phyloP scores from a whole-genome alignment of 2,888 invertebrate species.

The Brenthis hecate region DNA sequence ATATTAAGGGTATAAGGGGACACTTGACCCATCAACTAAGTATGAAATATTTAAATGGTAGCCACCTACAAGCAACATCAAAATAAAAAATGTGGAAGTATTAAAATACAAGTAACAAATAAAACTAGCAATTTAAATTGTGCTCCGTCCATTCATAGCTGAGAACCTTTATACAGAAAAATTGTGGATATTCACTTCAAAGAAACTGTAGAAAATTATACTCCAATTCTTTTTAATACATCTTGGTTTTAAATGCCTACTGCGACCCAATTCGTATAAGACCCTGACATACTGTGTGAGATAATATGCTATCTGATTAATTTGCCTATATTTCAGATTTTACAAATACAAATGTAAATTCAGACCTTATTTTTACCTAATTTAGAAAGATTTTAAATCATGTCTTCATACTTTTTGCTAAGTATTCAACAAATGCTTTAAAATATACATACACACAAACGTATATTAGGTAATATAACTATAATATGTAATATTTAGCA shows the following conservation, averaged over 20 bases:
- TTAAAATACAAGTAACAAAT: conserved; percentile 28
- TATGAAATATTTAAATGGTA: conserved; percentile 24
- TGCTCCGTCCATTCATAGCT: conserved; percentile 20
- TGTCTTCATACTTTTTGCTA: no score
- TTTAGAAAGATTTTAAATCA: no score
- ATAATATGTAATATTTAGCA: no score
- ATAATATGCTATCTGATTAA: conserved; percentile 7
- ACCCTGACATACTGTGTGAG: conserved; percentile 12
- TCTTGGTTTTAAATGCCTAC: conserved; percentile 20
- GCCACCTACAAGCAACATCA: conserved; percentile 19
- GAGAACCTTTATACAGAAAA: conserved; percentile 23
- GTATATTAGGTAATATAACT: no score
- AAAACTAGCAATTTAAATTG: conserved; percentile 27
- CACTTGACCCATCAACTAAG: conserved; percentile 26
- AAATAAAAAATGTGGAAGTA: conserved; percentile 22
- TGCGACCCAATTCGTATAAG: conserved; percentile 14
- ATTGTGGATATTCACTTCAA: conserved; percentile 27
- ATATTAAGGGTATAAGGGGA: background rate
- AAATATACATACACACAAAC: no score
- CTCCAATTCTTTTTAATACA: conserved; percentile 29
- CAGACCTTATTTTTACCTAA: background rate
- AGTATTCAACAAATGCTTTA: no score
- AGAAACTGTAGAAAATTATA: conserved; percentile 33
- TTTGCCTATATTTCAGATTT: background rate
- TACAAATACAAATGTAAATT: background rate